Evolutionary conservation across 2,797 vertebrate species (phyloP), one percentile per base, ranked within the genome.

Genomic region (Acanthis flammea): DNA sequence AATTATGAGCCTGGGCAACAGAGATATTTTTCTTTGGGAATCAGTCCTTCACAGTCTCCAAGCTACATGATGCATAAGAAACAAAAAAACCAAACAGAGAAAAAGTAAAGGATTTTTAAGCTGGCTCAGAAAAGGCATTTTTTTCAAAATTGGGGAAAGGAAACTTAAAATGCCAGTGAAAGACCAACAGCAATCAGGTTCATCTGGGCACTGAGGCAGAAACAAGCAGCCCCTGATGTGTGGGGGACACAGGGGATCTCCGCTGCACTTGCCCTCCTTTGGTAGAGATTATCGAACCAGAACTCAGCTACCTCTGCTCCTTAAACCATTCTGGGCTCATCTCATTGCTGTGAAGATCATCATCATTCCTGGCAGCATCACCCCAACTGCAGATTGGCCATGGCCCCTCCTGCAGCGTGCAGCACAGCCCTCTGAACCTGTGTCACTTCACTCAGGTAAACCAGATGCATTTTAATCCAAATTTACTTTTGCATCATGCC

Each of bases 21-120:
- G 94, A 96, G 41, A 76, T 93, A 82, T 97, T 97, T 97, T 97
- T 97, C 96, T 97, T 96, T 97, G 90, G 96, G 97, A 97, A 96
- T 97, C 97, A 95, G 92, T 88, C 86, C 74, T 80, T 95, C 12
- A 0, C 60, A 19, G 83, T 97, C 96, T 97, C 96, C 93, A 95
- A 71, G 93, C 90, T 96, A 97, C 95, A 91, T 41, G 54, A 90
- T 54, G 95, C 91, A 65, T 90, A 84, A 97, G 96, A 94, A 97
- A 97, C 95, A 97, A 97, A 96, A 95, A 92, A 48, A 19, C 28
- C 58, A 95, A 96, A 96, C 81, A 89, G 95, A 89, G 89, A 53
- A 91, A 83, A 91, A 85, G 57, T 31, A 86, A 84, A 96, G 76
- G 50, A 92, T 91, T 94, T 96, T 88, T 73, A 72, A 95, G 65